Base-by-base conservation (phyloP, 2,888 invertebrate species). In the Pseudococcus jackbeardsleyi region DNA sequence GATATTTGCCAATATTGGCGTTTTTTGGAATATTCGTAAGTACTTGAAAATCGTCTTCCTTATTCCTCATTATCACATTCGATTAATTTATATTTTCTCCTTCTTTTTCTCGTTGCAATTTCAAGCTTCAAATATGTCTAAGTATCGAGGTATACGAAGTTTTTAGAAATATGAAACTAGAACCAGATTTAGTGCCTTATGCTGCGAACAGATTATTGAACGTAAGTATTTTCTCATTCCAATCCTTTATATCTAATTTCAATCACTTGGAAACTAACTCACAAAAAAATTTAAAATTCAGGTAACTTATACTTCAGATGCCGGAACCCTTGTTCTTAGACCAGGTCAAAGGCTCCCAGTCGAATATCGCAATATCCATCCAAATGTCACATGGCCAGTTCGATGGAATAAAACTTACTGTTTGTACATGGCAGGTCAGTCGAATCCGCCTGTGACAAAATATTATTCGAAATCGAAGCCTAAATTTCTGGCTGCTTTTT, bases 361-460 rank as follows among this genome's bases (percentile, higher is more conserved):
- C 7, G 77, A 77, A 39, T 77, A 1, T 77, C 77, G 77, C 15
- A 39, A 12, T 39, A 7, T 77, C 5, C 19, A 26, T 17, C 77
- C 77, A 11, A 39, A 77, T 6, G 77, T 77, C 2, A 33, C 77
- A 12, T 77, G 77, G 77, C 77, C 77, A 39, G 33, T 77, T 77
- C 19, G 17, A 39, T 26, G 39, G 26, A 77, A 77, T 26, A 77
- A 77, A 2, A 77, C 77, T 5, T 77, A 39, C 17, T 22, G 22
- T 5, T 17, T 77, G 33, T 77, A 77, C 39, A 77, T 77, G 77
- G 17, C 77, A 39, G 77, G 77, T 77, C 0, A 9, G 33, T 50
- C 50, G 17, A 50, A 50, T 17, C 15, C 17, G 1, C 5, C 15
- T 15, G 0, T 1, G 50, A 50, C 50, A 33, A 33, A 33, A 33